Evolutionary conservation across 2,113 vertebrate species (phyloP).

Genomic region (Isurus oxyrinchus): DNA sequence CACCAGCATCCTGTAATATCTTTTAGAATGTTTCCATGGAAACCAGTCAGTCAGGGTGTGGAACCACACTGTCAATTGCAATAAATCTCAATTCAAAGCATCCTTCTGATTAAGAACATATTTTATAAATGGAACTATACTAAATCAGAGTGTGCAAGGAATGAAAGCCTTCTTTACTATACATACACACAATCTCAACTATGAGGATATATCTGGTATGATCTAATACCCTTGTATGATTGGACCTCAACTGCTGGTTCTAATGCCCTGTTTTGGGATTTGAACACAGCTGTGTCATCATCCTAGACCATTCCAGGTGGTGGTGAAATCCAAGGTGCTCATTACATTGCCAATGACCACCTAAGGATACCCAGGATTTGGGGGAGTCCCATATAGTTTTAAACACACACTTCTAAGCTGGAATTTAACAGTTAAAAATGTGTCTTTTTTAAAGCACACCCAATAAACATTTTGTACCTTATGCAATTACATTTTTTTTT

Average conservation of each 20-base stretch:
- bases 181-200: background rate
- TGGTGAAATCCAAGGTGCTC: background rate
- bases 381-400: background rate
- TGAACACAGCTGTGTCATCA: background rate
- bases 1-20: background rate
- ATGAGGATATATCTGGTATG: background rate
- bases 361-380: background rate
- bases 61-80: background rate
- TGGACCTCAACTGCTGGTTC: background rate
- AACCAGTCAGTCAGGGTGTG: background rate
- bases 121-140: background rate
- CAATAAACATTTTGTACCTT: background rate
- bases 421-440: background rate
- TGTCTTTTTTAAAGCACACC: background rate
- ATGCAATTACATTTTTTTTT: background rate
- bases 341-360: background rate
- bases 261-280: background rate
- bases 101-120: background rate
- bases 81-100: background rate
- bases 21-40: background rate
- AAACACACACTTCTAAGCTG: background rate
- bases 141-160: background rate
- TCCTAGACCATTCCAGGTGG: background rate
- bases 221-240: background rate
- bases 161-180: background rate